Percentiles rank a stretch among this genome's conserved stretches.
Evolutionary conservation across 1,140 invertebrate genomes (phyloP).

Genomic region (Pinna nobilis): DNA sequence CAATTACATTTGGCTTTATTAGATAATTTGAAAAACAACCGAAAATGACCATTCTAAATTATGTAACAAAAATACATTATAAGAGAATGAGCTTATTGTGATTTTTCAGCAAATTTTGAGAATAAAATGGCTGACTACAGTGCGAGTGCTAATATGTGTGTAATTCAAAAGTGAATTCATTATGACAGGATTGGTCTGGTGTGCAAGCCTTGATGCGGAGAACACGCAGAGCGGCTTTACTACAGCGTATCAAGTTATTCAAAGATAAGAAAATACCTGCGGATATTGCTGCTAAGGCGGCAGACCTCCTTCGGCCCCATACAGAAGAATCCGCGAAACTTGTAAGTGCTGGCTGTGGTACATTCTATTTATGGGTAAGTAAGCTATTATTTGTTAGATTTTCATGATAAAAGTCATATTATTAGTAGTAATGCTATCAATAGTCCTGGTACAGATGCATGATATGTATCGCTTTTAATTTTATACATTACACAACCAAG

Average conservation of each 20-base stretch:
- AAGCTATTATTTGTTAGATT: too few relatives aligned
- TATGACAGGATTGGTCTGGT: slow-evolving; percentile 37
- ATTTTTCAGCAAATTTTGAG: not conserved
- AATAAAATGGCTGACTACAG: not conserved
- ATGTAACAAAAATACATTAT: too few relatives aligned
- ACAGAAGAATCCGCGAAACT: slow-evolving; percentile 12
- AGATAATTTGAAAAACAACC: too few relatives aligned
- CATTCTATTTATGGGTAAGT: slow-evolving; percentile 47
- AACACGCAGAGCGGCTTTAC: slow-evolving; percentile 24
- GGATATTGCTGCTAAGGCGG: not conserved
- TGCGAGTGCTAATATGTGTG: not conserved
- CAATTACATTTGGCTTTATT: too few relatives aligned
- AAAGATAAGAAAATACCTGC: slow-evolving; percentile 19
- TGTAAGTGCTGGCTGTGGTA: slow-evolving; percentile 34
- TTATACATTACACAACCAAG: too few relatives aligned
- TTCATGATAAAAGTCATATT: too few relatives aligned
- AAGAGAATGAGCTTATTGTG: not conserved
- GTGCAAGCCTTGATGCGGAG: slow-evolving; percentile 26
- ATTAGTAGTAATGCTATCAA: too few relatives aligned
- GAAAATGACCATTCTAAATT: too few relatives aligned
- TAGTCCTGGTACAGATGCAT: too few relatives aligned
- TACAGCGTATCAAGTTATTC: slow-evolving; percentile 29
- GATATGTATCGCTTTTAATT: too few relatives aligned
- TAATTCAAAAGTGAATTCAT: not conserved
- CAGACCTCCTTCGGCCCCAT: slow-evolving; percentile 15